A percentile compares a stretch with the other conserved stretches of the same genome.
Conservation (phyloP, 2,888 invertebrate genomes). For the Yponomeuta plumbellus region DNA sequence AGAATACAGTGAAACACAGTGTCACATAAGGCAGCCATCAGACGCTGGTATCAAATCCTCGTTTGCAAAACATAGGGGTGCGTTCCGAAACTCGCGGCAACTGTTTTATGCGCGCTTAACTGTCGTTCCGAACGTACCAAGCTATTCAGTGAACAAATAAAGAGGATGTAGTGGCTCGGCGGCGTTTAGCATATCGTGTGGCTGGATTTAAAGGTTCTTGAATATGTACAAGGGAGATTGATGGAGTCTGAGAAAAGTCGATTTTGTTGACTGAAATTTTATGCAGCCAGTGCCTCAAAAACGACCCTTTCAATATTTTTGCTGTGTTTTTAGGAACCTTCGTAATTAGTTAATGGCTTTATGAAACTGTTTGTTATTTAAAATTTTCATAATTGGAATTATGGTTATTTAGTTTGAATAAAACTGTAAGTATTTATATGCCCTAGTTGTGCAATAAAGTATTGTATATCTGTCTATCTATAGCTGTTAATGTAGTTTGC, state of each 20-base stretch:
- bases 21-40: not conserved
- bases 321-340: too few species aligned
- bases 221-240: not conserved
- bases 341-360: too few species aligned
- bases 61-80: conserved; percentile 68
- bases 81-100: conserved; percentile 47
- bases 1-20: too few species aligned
- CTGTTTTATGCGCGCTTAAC: conserved; percentile 27
- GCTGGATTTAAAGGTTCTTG: conserved; percentile 2
- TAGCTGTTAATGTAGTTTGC: too few species aligned
- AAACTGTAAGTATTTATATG: too few species aligned
- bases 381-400: too few species aligned
- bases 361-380: too few species aligned
- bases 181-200: conserved; percentile 8
- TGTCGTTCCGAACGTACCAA: conserved; percentile 68
- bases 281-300: not conserved
- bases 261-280: conserved; percentile 3
- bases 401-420: too few species aligned
- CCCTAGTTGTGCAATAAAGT: too few species aligned
- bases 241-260: not conserved
- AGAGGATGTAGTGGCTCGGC: conserved; percentile 37
- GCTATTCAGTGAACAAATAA: conserved; percentile 68
- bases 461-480: too few species aligned
- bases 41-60: conserved; percentile 58
- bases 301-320: too few species aligned